Conservation (phyloP, 2,113 vertebrate genomes). For the Clinocottus analis region DNA sequence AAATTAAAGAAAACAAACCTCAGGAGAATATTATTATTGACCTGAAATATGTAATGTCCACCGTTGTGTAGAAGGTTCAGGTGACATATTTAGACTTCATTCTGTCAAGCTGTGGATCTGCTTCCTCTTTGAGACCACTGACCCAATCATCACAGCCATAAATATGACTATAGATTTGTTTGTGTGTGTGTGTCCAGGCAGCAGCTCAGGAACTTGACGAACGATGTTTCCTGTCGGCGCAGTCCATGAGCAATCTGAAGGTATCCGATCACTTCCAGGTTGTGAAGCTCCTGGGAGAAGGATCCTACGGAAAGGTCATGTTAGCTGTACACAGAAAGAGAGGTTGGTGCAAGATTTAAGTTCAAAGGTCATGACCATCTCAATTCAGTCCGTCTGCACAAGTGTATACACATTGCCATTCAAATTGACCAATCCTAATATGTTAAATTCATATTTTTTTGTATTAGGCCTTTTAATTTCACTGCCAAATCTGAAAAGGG, state of each 20-base stretch:
- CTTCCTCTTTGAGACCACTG: conserved; percentile 34
- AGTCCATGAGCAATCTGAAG: conserved; percentile 80
- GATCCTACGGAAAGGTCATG: conserved; percentile 91
- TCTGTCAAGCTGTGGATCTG: conserved; percentile 41
- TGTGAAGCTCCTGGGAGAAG: conserved; percentile 88
- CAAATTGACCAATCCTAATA: not conserved
- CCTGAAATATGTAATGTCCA: not conserved
- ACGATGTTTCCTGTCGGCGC: conserved; percentile 85
- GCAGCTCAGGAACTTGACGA: conserved; percentile 84
- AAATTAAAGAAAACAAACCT: not conserved
- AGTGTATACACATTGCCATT: not conserved
- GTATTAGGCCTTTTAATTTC: not conserved
- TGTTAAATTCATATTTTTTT: conserved; percentile 3
- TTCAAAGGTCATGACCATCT: conserved; percentile 8
- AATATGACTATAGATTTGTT: conserved; percentile 24
- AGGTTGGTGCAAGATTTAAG: conserved; percentile 75
- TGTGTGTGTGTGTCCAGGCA: conserved; percentile 57
- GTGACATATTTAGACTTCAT: conserved; percentile 42
- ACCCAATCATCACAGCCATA: conserved; percentile 14
- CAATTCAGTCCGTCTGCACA: not conserved
- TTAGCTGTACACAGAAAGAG: conserved; percentile 86
- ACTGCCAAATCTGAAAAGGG: not conserved
- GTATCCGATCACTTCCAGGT: conserved; percentile 87
- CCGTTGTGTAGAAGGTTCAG: conserved; percentile 27
- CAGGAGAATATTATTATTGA: not conserved